A percentile compares a stretch with the other conserved stretches of the same genome.
Conservation (phyloP, 2,888 invertebrate species). For the Hyles lineata region DNA sequence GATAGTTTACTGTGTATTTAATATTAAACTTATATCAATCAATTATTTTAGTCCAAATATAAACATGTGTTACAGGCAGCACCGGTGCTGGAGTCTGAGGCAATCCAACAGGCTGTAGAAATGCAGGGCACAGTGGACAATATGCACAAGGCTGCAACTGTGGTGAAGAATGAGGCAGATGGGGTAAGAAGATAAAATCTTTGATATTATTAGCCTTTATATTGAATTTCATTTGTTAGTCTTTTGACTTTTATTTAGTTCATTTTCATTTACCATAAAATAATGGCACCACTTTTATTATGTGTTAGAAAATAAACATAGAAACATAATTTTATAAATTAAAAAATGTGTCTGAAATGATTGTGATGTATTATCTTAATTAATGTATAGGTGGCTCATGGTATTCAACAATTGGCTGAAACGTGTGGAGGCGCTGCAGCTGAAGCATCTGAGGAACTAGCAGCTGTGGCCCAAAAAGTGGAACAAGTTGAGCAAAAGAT, state of each 20-base stretch:
- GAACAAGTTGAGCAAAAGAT: constrained; percentile 71
- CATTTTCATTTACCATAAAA: no score
- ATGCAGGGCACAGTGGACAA: constrained; percentile 70
- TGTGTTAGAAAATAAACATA: not conserved
- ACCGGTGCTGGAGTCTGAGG: constrained; percentile 75
- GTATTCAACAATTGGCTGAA: constrained; percentile 75
- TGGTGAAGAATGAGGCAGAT: constrained; percentile 72
- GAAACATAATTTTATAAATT: not conserved
- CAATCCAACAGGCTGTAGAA: constrained; percentile 73
- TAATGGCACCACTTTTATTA: no score
- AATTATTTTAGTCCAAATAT: not conserved
- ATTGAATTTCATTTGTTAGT: no score
- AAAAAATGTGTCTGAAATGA: no score
- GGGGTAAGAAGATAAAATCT: constrained; percentile 47
- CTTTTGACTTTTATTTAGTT: no score
- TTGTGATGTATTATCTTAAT: not conserved
- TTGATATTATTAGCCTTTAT: no score
- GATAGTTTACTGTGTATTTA: no score
- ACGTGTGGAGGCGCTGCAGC: constrained; percentile 75
- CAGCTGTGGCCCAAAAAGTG: constrained; percentile 71
- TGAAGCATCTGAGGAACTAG: constrained; percentile 69
- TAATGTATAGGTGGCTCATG: constrained; percentile 67
- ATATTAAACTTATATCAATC: no score
- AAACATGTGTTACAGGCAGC: constrained; percentile 56
- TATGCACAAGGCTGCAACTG: constrained; percentile 70